phyloP scores from a whole-genome alignment of 1,140 invertebrate species.

The Drosophila punjabiensis region DNA sequence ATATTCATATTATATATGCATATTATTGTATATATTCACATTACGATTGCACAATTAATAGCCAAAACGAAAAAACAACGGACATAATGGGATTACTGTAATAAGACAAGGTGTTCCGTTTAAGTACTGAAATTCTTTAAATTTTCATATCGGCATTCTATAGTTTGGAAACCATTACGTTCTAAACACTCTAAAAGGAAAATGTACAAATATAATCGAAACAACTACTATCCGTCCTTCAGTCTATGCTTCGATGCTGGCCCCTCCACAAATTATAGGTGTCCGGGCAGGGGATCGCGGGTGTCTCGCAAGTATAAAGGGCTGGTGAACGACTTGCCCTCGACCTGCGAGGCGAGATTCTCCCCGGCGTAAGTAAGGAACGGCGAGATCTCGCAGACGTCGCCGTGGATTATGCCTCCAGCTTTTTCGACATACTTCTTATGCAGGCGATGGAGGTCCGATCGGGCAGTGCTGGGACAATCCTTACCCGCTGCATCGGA shows the following conservation, averaged over 20 bases:
- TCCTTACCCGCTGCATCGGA: slow-evolving; percentile 94
- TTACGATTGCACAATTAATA: slow-evolving; percentile 66
- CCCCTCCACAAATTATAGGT: slow-evolving; percentile 48
- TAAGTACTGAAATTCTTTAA: slow-evolving; percentile 70
- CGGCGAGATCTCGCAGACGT: slow-evolving; percentile 96
- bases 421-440: slow-evolving; percentile 93
- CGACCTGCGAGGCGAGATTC: slow-evolving; percentile 89
- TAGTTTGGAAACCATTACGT: slow-evolving; percentile 28
- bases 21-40: slow-evolving; percentile 66
- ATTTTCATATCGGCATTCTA: slow-evolving; percentile 39
- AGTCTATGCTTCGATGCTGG: slow-evolving; percentile 52
- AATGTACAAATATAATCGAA: slow-evolving; percentile 44
- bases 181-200: slow-evolving; percentile 24
- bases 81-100: slow-evolving; percentile 30
- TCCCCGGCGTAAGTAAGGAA: slow-evolving; percentile 96
- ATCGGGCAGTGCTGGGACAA: slow-evolving; percentile 94
- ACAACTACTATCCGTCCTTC: slow-evolving; percentile 56
- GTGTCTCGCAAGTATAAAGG: slow-evolving; percentile 87
- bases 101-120: slow-evolving; percentile 39
- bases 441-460: slow-evolving; percentile 93
- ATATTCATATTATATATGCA: slow-evolving; percentile 60
- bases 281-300: slow-evolving; percentile 70
- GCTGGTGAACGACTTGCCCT: slow-evolving; percentile 89
- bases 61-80: slow-evolving; percentile 40
- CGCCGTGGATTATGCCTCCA: slow-evolving; percentile 91